Evolutionary conservation across 2,888 invertebrate species (phyloP), one percentile per base, ranked within the genome.

Genomic region (Tortrix viridana): DNA sequence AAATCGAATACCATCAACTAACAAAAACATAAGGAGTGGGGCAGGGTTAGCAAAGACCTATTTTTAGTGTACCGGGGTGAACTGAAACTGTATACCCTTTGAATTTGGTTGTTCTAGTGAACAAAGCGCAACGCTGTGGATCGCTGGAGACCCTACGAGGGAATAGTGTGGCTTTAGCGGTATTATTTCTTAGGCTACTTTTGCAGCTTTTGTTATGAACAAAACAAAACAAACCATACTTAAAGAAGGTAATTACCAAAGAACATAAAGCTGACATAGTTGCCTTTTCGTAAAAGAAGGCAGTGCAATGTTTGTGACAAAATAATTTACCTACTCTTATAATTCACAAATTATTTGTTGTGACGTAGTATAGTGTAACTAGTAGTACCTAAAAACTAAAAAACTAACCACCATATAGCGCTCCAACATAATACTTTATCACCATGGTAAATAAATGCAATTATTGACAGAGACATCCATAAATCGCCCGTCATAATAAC

Each of bases 401-500:
- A n/a, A n/a, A n/a, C n/a, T n/a, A n/a, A n/a, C n/a, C 2, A 9
- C 32, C 12, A 32, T 32, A 12, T 32, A 32, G 32, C 32, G 3
- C 12, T 3, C 32, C 32, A 32, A 32, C 12, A 12, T 32, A 12
- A 12, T 12, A 32, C 12, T 32, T 43, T 7, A 50, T 37, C 50
- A 46, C 6, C 50, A 37, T 19, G 41, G 23, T 56, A 37, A 50
- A 14, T 46, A 52, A 50, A 38, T 38, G 37, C 46, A 47, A 37
- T 57, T 53, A 63, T 53, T 63, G 62, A 53, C 57, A 43, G 57
- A 47, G 47, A 47, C 50, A 38, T 41, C 22, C 60, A 46, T 61
- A 54, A 56, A 59, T 56, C 18, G 56, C 44, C 20, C 54, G 46
- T 47, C 49, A 55, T 60, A 44, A 57, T 60, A 61, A 67, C 52